phyloP scores from a whole-genome alignment of 2,113 vertebrate genomes.

The Neotragus moschatus region DNA sequence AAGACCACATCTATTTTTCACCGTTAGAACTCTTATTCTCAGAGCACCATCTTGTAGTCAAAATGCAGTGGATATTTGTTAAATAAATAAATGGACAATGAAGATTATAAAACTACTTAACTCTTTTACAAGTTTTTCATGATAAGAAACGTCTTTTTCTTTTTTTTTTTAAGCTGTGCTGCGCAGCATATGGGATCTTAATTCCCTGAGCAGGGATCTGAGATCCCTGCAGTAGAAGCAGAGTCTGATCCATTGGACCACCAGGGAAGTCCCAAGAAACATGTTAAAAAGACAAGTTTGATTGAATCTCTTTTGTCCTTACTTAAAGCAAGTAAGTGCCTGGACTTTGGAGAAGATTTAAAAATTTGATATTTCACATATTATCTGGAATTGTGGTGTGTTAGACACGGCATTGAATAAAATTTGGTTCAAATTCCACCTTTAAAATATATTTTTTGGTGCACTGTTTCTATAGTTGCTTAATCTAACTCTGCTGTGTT shows the following conservation, averaged over 20 bases:
- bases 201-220: not conserved
- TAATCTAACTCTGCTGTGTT: not conserved
- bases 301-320: not conserved
- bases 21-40: not conserved
- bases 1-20: not conserved
- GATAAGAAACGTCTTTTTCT: not conserved
- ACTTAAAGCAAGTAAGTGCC: not conserved
- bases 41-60: not conserved
- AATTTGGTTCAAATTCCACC: not conserved
- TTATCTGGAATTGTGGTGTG: not conserved
- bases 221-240: not conserved
- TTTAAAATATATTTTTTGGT: not conserved
- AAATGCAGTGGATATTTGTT: not conserved
- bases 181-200: not conserved
- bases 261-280: not conserved
- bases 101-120: not conserved
- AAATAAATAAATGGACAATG: not conserved
- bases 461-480: not conserved
- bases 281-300: not conserved
- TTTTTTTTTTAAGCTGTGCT: not conserved
- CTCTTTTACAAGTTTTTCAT: not conserved
- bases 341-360: not conserved
- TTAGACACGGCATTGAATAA: not conserved
- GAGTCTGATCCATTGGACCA: not conserved
- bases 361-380: not conserved